A percentile compares a stretch with the other conserved stretches of the same genome.
Evolutionary conservation across 2,888 invertebrate genomes (phyloP).

Genomic region (Pterostichus madidus): DNA sequence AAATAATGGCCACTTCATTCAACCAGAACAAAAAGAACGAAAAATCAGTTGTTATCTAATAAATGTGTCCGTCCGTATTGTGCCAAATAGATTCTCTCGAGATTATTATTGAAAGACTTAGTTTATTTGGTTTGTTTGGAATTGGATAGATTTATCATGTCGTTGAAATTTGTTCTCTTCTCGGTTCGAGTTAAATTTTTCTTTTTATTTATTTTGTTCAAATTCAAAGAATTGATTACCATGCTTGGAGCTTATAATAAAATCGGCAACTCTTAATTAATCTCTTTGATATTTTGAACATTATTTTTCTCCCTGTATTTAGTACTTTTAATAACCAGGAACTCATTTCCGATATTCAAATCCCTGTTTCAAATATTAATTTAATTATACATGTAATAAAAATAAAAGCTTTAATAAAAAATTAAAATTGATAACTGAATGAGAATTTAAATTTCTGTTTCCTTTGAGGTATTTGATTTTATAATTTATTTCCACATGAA

Average conservation of each 20-base stretch:
- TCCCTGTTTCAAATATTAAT: neutral
- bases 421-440: neutral
- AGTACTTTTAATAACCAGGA: too few relatives aligned
- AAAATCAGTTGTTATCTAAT: slow-evolving; percentile 57
- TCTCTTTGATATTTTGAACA: too few relatives aligned
- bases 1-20: slow-evolving; percentile 64
- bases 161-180: slow-evolving; percentile 8
- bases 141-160: slow-evolving; percentile 34
- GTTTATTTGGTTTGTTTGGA: slow-evolving; percentile 18
- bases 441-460: slow-evolving; percentile 3
- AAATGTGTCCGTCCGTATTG: slow-evolving; percentile 51
- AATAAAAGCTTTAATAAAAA: neutral
- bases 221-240: neutral
- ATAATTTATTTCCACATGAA: too few relatives aligned
- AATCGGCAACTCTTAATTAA: too few relatives aligned
- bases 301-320: too few relatives aligned
- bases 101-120: slow-evolving; percentile 51
- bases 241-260: neutral
- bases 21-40: slow-evolving; percentile 53
- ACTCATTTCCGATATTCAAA: too few relatives aligned
- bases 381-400: neutral
- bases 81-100: slow-evolving; percentile 25
- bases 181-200: neutral
- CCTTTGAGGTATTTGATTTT: neutral
- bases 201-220: neutral